Percentiles rank a stretch among this genome's conserved stretches.
These are phyloP conservation scores for Delia radicum DNA, from an alignment of 1,140 invertebrate genomes.

Conservation along the genomic window DNA sequence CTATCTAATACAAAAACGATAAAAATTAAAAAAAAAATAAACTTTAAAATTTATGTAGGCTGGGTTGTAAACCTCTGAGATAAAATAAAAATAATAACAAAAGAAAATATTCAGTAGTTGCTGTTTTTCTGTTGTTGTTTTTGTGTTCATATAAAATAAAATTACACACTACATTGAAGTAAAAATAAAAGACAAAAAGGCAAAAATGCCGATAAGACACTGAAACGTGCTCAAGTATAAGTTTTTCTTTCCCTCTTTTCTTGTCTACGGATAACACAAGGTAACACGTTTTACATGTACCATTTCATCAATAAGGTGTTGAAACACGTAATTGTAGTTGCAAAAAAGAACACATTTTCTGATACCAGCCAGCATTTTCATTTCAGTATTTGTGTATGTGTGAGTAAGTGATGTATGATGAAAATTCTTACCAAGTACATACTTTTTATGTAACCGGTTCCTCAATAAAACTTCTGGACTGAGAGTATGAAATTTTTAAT, in stretches of 20 bases:
- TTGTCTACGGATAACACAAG: neutral
- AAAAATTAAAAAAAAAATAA: neutral
- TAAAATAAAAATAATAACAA: neutral
- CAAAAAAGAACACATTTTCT: neutral
- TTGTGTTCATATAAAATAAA: neutral
- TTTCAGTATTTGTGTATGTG: too few species aligned
- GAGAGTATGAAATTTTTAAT: too few species aligned
- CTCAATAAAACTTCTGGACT: too few species aligned
- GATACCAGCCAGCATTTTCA: neutral
- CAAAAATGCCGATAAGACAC: conserved; percentile 8
- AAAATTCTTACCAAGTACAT: too few species aligned
- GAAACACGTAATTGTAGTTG: neutral
- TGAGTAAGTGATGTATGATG: too few species aligned
- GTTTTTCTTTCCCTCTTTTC: neutral
- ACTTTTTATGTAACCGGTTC: too few species aligned
- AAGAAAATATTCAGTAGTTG: neutral
- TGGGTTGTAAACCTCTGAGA: too few species aligned
- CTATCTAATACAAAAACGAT: neutral
- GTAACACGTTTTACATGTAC: neutral
- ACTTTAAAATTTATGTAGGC: too few species aligned
- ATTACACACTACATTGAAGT: neutral
- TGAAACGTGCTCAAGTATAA: conserved; percentile 18
- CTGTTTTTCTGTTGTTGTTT: neutral
- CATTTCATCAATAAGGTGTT: neutral
- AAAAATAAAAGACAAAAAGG: conserved; percentile 16